Base-by-base conservation (phyloP, 1,140 invertebrate genomes). In the Tetramorium simillimum region DNA sequence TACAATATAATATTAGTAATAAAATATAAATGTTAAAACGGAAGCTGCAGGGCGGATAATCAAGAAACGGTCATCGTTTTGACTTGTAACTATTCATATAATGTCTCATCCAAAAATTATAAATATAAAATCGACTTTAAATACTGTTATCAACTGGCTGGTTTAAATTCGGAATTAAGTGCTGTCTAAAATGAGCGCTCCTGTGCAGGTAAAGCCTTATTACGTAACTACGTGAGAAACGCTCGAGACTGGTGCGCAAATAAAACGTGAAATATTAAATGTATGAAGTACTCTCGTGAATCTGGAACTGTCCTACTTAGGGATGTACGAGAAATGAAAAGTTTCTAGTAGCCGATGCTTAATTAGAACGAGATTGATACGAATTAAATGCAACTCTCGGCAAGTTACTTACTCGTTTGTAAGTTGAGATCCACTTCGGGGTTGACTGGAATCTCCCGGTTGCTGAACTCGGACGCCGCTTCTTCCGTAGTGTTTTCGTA, bases 401-500 rank as follows among this genome's bases (percentile, higher is more conserved):
- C 91, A 89, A 91, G 89, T 93, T 93, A 95, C 94, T 86, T 95
- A 96, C 96, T 96, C 92, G 96, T 96, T 95, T 97, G 96, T 91
- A 95, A 95, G 91, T 95, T 95, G 77, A 95, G 95, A 94, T 96
- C 96, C 85, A 95, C 94, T 87, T 95, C 95, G 58, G 96, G 95
- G 91, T 95, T 96, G 88, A 96, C 95, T 72, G 96, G 93, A 80
- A 95, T 93, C 89, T 96, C 96, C 51, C 96, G 95, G 84, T 95
- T 95, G 88, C 93, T 95, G 65, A 95, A 93, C 90, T 96, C 94
- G 70, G 96, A 95, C 53, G 95, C 94, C 9, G 95, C 95, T 89
- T 97, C 97, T 87, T 96, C 96, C 12, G 96, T 97, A 90, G 96
- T 95, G 93, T 97, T 97, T 80, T 96, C 96, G 81, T 94, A 93